Evolutionary conservation across 2,113 vertebrate genomes (phyloP).

Genomic region (Leiothrix lutea): DNA sequence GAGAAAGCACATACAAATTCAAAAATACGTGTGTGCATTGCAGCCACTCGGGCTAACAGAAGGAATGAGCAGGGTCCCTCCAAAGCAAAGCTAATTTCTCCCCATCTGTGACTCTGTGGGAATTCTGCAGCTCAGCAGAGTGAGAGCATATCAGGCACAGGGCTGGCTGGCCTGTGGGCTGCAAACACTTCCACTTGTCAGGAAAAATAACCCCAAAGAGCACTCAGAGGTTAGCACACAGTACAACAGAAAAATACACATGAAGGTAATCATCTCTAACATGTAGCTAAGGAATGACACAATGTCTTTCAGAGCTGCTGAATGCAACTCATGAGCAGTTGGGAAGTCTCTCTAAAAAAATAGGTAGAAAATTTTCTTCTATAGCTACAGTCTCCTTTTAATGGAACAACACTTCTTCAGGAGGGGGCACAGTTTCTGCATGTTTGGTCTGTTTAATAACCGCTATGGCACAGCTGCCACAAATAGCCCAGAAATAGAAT

Average conservation of each 20-base stretch:
- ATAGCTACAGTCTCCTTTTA: neutral
- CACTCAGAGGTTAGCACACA: neutral
- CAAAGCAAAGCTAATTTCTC: neutral
- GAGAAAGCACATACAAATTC: neutral
- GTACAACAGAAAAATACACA: neutral
- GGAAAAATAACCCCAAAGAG: neutral
- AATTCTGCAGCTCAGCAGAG: neutral
- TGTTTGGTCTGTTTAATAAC: neutral
- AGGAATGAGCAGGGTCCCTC: neutral
- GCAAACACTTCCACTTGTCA: neutral
- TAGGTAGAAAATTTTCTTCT: neutral
- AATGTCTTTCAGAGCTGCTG: neutral
- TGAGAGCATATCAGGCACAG: neutral
- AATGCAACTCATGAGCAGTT: neutral
- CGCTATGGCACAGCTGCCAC: neutral
- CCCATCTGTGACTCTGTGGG: neutral
- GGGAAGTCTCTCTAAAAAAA: neutral
- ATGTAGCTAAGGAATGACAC: neutral
- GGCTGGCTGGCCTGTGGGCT: neutral
- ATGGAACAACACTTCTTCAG: neutral
- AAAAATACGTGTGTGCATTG: neutral
- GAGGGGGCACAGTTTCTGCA: neutral
- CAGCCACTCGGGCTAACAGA: neutral
- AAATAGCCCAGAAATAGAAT: neutral
- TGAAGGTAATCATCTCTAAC: neutral